phyloP scores from a whole-genome alignment of 2,888 invertebrate species.

The Acleris literana region DNA sequence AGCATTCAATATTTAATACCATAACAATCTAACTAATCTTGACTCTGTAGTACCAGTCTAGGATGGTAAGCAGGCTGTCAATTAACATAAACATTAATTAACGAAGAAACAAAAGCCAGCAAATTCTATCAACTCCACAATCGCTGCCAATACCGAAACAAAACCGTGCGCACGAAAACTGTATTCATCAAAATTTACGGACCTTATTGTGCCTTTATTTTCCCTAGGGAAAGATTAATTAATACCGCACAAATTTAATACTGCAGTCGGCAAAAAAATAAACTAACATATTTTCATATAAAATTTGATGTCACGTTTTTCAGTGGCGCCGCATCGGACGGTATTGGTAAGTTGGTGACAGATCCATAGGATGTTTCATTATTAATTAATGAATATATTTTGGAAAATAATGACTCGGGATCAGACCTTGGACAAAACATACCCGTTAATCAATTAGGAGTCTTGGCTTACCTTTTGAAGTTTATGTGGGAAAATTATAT shows the following conservation, averaged over 20 bases:
- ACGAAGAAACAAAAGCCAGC: not conserved
- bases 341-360: not conserved
- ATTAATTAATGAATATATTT: constrained; percentile 3
- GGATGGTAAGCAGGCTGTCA: not conserved
- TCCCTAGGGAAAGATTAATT: constrained; percentile 12
- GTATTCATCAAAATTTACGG: constrained; percentile 14
- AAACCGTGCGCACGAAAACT: constrained; percentile 4
- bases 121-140: constrained; percentile 1
- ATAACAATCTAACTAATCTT: too few relatives aligned
- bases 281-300: not conserved
- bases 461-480: too few relatives aligned
- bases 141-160: constrained; percentile 10
- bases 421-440: not conserved
- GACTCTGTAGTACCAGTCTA: too few relatives aligned
- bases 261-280: not conserved
- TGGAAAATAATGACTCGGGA: constrained; percentile 1
- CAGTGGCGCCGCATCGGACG: not conserved
- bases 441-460: too few relatives aligned
- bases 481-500: too few relatives aligned
- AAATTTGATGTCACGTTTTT: too few relatives aligned
- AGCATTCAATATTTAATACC: too few relatives aligned
- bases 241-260: not conserved
- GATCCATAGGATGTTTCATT: not conserved
- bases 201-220: constrained; percentile 13
- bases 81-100: not conserved